These are phyloP conservation scores for Poecile atricapillus DNA, from an alignment of 2,113 vertebrate genomes.

Conservation along the genomic window DNA sequence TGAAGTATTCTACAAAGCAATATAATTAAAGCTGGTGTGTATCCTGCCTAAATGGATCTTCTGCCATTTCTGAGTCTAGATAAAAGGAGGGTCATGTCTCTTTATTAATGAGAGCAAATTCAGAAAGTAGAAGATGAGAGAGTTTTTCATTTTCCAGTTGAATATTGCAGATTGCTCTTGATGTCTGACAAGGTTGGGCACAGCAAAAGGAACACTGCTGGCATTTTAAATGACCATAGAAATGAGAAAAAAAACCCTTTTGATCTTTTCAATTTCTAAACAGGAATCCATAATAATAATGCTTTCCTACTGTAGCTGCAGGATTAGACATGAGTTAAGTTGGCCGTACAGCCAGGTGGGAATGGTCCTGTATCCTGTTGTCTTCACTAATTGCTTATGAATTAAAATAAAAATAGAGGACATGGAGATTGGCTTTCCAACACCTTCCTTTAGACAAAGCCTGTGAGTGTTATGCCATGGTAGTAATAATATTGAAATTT, in stretches of 20 bases:
- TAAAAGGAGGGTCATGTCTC: not conserved
- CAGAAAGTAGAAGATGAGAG: conserved; percentile 2
- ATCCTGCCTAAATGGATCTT: not conserved
- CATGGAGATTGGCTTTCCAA: not conserved
- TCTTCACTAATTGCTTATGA: not conserved
- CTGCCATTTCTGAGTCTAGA: not conserved
- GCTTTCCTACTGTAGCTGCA: not conserved
- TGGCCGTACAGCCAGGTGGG: not conserved
- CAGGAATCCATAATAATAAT: not conserved
- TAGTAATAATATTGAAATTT: conserved; percentile 57
- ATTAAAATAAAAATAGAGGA: not conserved
- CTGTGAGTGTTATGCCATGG: not conserved
- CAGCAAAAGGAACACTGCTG: not conserved
- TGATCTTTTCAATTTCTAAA: not conserved
- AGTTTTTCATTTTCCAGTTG: conserved; percentile 46
- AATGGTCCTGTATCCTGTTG: not conserved
- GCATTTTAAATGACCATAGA: not conserved
- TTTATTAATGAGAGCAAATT: conserved; percentile 26
- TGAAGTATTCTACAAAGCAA: not conserved
- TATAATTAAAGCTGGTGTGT: not conserved
- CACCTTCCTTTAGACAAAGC: conserved; percentile 30
- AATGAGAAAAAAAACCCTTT: not conserved
- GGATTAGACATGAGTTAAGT: not conserved
- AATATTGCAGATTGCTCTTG: conserved; percentile 23
- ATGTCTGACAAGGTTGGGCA: conserved; percentile 1